Conservation (phyloP, 2,797 vertebrate genomes). For the Syncerus caffer region DNA sequence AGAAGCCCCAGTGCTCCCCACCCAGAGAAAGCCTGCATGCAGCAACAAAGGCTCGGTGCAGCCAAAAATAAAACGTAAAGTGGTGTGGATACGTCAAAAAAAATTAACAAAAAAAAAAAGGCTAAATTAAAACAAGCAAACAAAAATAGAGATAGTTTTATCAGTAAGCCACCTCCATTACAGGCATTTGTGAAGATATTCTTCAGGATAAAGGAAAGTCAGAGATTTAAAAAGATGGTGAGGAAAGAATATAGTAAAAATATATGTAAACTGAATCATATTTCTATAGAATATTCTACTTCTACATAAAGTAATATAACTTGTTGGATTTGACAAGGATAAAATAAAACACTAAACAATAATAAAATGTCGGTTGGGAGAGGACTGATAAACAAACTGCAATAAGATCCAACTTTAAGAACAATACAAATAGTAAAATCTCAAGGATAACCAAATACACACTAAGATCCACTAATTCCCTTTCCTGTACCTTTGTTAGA, state of each 20-base stretch:
- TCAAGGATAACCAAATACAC: not conserved
- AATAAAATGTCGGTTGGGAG: not conserved
- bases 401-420: not conserved
- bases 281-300: not conserved
- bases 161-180: not conserved
- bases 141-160: not conserved
- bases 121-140: not conserved
- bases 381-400: not conserved
- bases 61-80: not conserved
- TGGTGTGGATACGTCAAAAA: not conserved
- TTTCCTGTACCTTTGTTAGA: not conserved
- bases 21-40: not conserved
- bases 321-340: not conserved
- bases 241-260: not conserved
- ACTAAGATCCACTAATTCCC: not conserved
- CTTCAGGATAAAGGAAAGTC: not conserved
- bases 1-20: not conserved
- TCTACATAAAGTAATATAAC: not conserved
- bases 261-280: not conserved
- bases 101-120: not conserved
- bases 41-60: not conserved
- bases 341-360: constrained; percentile 11
- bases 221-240: not conserved
- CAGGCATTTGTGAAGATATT: not conserved
- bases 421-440: not conserved